A percentile compares a stretch with the other conserved stretches of the same genome.
These are phyloP conservation scores for Phenganax subtilis DNA, from an alignment of 92 coral and sea anemone genomes.

Conservation along the genomic window DNA sequence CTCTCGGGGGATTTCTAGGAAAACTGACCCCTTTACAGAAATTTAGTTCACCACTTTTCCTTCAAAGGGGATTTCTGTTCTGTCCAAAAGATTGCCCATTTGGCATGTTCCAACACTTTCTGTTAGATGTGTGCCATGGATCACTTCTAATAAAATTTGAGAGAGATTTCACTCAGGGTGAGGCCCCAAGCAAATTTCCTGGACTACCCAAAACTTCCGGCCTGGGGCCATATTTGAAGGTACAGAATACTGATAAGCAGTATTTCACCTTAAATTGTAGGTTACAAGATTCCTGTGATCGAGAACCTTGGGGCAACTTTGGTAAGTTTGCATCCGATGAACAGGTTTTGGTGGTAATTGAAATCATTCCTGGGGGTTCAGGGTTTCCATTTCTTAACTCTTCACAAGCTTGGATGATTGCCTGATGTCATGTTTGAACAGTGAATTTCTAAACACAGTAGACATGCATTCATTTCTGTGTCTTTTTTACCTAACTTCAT, in stretches of 20 bases:
- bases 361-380: background rate
- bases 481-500: too few species aligned
- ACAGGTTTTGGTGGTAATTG: background rate
- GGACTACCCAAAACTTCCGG: too few species aligned
- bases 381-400: background rate
- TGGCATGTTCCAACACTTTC: background rate
- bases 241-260: too few species aligned
- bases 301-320: conserved; percentile 96
- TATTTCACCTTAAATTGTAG: conserved; percentile 26
- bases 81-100: background rate
- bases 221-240: too few species aligned
- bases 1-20: too few species aligned
- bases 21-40: background rate
- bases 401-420: too few species aligned
- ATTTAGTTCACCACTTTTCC: background rate
- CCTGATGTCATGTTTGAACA: too few species aligned
- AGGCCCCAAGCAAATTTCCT: background rate
- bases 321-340: conserved; percentile 49
- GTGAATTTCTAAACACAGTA: too few species aligned
- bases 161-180: background rate
- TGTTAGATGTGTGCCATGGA: background rate
- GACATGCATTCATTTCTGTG: too few species aligned
- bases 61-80: background rate
- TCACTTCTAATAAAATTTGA: background rate
- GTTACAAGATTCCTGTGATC: conserved; percentile 89